Conservation (phyloP, 2,797 vertebrate species). For the Carapus acus region DNA sequence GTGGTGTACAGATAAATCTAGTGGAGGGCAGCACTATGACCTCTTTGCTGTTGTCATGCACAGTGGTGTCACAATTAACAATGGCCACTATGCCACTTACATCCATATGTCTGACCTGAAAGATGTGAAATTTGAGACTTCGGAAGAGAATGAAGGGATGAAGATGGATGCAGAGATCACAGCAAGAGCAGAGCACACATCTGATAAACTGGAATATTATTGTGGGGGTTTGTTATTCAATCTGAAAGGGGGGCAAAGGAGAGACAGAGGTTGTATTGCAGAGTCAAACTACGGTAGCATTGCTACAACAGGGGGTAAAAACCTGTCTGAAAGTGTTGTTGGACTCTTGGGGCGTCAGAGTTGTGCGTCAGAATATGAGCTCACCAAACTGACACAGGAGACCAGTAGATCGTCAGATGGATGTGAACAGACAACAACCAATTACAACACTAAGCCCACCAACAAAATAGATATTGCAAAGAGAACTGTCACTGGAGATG, state of each 20-base stretch:
- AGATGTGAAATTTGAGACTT: conserved; percentile 56
- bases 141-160: conserved; percentile 29
- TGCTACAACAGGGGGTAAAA: conserved; percentile 78
- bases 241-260: conserved; percentile 55
- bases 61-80: conserved; percentile 95
- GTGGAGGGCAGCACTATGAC: conserved; percentile 76
- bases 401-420: conserved; percentile 47
- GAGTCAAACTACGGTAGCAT: conserved; percentile 22
- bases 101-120: conserved; percentile 82
- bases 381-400: conserved; percentile 79
- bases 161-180: conserved; percentile 56
- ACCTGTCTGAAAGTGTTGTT: conserved; percentile 76
- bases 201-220: conserved; percentile 75
- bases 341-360: conserved; percentile 93
- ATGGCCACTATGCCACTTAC: conserved; percentile 94
- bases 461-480: conserved; percentile 43
- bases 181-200: conserved; percentile 48
- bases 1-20: conserved; percentile 83
- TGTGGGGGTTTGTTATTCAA: conserved; percentile 81
- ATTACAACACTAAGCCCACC: conserved; percentile 42
- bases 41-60: conserved; percentile 97
- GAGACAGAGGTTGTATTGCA: conserved; percentile 26
- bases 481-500: conserved; percentile 26
- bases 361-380: conserved; percentile 78
- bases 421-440: conserved; percentile 53